Evolutionary conservation across 1,140 invertebrate genomes (phyloP), one percentile per base, ranked within the genome.

Genomic region (Charaxes varanes): DNA sequence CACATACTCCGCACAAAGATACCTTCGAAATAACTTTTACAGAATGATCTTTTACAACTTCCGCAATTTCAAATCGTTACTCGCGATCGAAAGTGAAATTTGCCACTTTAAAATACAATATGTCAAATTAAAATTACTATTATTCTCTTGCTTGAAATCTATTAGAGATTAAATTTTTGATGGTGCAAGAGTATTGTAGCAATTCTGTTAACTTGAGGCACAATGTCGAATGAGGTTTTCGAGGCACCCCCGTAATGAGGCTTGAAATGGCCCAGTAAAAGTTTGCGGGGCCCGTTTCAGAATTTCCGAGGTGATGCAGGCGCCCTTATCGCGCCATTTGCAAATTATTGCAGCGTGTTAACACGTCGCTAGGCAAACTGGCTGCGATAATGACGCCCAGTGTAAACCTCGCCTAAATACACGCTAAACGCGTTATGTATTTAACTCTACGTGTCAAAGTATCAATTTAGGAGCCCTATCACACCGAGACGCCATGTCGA

Each of bases 381-480:
- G 36, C 41, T 48, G 49, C 48, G 46, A 57, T 64, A 62, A 64
- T 64, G 58, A 58, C 52, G 44, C 44, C 12, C 48, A 52, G 53
- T 51, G 54, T 61, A 53, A 53, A 48, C 51, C 12, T 14, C 17
- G 36, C 21, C 38, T 18, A 38, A 37, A 45, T 38, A 33, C 16
- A 13, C 33, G 33, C 14, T n/a, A n/a, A n/a, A n/a, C n/a, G n/a
- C n/a, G n/a, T n/a, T n/a, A n/a, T n/a, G n/a, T n/a, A n/a, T n/a
- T n/a, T n/a, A n/a, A n/a, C n/a, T n/a, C n/a, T n/a, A n/a, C n/a
- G n/a, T n/a, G n/a, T n/a, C n/a, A n/a, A n/a, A n/a, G n/a, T n/a
- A n/a, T n/a, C n/a, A n/a, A n/a, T n/a, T n/a, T n/a, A n/a, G n/a
- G n/a, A n/a, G n/a, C n/a, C n/a, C n/a, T n/a, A n/a, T n/a, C n/a